Percentiles rank a stretch among this genome's conserved stretches.
Conservation (phyloP, 35 echinoderm and acorn worm genomes). For the Diadema setosum region DNA sequence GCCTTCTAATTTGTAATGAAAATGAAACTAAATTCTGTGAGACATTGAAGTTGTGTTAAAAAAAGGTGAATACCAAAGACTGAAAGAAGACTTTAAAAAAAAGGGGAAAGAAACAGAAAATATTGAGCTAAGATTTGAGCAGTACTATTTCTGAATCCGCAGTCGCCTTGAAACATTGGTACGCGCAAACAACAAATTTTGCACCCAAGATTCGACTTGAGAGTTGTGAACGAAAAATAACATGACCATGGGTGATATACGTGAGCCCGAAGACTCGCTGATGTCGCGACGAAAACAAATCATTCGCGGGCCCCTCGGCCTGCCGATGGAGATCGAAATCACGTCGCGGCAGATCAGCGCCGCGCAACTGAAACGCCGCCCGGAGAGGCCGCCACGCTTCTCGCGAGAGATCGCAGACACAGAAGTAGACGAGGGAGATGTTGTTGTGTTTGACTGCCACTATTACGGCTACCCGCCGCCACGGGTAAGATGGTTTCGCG, state of each 20-base stretch:
- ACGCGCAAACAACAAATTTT: no score
- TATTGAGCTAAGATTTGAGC: no score
- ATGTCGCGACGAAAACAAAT: slow-evolving; percentile 38
- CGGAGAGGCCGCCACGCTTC: slow-evolving; percentile 71
- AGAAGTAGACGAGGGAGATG: slow-evolving; percentile 83
- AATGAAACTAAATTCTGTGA: no score
- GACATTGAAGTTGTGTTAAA: no score
- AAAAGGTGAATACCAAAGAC: no score
- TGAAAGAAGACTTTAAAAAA: no score
- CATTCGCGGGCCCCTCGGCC: slow-evolving; percentile 40
- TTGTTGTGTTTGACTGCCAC: slow-evolving; percentile 81
- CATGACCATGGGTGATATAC: slow-evolving; percentile 70
- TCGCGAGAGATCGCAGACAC: slow-evolving; percentile 72
- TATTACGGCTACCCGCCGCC: slow-evolving; percentile 75
- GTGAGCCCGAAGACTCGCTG: slow-evolving; percentile 23
- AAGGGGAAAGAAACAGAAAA: no score
- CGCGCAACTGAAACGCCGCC: slow-evolving; percentile 19
- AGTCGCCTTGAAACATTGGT: neutral
- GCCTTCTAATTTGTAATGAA: no score
- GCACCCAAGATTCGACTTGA: no score
- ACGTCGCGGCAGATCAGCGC: slow-evolving; percentile 41
- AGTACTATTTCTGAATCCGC: neutral
- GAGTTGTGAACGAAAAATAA: no score
- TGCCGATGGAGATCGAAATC: slow-evolving; percentile 66
- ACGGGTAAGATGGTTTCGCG: slow-evolving; percentile 83